A percentile compares a stretch with the other conserved stretches of the same genome.
phyloP scores from a whole-genome alignment of 2,888 invertebrate species.

The Stenolophus ochropezus region DNA sequence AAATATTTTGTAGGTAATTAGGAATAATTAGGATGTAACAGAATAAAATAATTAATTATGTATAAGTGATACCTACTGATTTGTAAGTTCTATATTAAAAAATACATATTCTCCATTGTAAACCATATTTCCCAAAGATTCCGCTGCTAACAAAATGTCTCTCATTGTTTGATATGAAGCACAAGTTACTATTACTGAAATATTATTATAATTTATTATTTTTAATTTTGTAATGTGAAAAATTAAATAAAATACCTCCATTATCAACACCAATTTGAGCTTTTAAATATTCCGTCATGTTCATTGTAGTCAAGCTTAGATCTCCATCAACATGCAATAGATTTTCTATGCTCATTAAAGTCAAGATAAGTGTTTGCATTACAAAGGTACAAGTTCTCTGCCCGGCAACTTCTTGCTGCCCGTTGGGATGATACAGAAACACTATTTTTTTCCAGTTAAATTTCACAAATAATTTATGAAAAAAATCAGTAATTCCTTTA shows the following conservation, averaged over 20 bases:
- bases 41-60: too few relatives aligned
- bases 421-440: slow-evolving; percentile 85
- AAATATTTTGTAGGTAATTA: too few relatives aligned
- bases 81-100: slow-evolving; percentile 97
- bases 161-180: slow-evolving; percentile 92
- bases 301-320: slow-evolving; percentile 74
- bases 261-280: slow-evolving; percentile 81
- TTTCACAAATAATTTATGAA: slow-evolving; percentile 50
- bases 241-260: too few relatives aligned
- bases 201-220: too few relatives aligned
- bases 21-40: too few relatives aligned
- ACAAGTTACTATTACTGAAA: slow-evolving; percentile 96
- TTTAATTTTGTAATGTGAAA: too few relatives aligned
- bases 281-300: slow-evolving; percentile 79
- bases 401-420: slow-evolving; percentile 81
- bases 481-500: slow-evolving; percentile 42
- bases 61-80: slow-evolving; percentile 89
- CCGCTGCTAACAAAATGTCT: slow-evolving; percentile 94
- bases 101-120: slow-evolving; percentile 98
- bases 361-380: slow-evolving; percentile 83
- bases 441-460: slow-evolving; percentile 83
- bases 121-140: slow-evolving; percentile 92
- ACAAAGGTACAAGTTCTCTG: slow-evolving; percentile 85
- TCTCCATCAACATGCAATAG: slow-evolving; percentile 78
- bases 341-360: slow-evolving; percentile 72